Base-by-base conservation (phyloP, 2,797 vertebrate species). In the Melanotaenia trifasciata region DNA sequence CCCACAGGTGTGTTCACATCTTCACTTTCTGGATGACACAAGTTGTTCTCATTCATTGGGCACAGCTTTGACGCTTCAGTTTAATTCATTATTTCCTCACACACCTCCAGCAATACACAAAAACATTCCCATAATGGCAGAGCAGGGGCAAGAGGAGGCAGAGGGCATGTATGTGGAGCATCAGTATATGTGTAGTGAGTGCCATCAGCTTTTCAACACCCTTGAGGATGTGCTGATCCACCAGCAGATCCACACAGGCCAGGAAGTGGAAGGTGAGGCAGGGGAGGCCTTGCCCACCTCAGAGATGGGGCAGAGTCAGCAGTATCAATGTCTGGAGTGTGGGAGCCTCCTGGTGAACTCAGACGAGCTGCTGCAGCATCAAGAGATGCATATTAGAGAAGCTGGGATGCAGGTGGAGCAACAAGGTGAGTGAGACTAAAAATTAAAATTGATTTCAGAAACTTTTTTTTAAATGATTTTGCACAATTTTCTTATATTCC, bases 151-250 rank as follows among this genome's bases (percentile, higher is more conserved):
- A 77, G 91, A 92, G 74, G 94, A 93, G 76, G 85, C 91, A 3
- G 95, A 95, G 0, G 92, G 88, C 1, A 66, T 94, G 32, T 96
- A 94, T 61, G 93, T 96, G 71, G 96, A 98, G 75, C 97, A 98
- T 80, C 97, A 97, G 88, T 98, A 96, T 72, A 97, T 98, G 92
- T 98, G 97, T 92, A 98, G 96, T 0, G 97, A 98, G 88, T 98
- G 97, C 80, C 96, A 95, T 51, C 91, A 96, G 87, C 94, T 97
- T 24, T 97, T 96, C 76, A 93, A 95, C 75, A 96, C 96, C 0
- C 88, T 98, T 58, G 96, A 97, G 83, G 97, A 97, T 30, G 97
- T 97, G 26, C 93, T 98, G 63, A 81, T 97, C 74, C 96, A 98
- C 84, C 97, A 98, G 88, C 96, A 97, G 90, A 95, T 95, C 69